Percentiles rank a stretch among this genome's conserved stretches.
Evolutionary conservation across 2,797 vertebrate genomes (phyloP).

Genomic region (Podarcis lilfordi): DNA sequence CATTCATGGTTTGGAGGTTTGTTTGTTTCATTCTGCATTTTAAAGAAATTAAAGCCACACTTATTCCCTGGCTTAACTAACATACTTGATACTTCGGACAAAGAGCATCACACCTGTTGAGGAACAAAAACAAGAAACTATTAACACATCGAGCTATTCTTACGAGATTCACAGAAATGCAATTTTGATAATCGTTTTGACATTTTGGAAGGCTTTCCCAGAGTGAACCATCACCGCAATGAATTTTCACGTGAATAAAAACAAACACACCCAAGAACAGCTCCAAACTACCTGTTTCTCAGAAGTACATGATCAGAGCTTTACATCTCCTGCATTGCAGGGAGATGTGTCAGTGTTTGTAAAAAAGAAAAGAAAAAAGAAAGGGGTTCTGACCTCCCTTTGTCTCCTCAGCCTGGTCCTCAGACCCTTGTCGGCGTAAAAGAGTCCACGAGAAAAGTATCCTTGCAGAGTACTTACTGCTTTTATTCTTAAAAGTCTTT

Average conservation of each 20-base stretch:
- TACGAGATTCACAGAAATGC: conserved; percentile 39
- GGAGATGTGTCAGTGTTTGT: no score
- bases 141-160: conserved; percentile 36
- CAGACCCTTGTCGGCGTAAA: no score
- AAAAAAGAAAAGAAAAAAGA: no score
- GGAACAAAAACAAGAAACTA: conserved; percentile 39
- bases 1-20: conserved; percentile 51
- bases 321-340: neutral
- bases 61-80: conserved; percentile 18
- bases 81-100: conserved; percentile 50
- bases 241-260: neutral
- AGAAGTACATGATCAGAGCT: neutral
- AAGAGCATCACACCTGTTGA: conserved; percentile 54
- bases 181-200: conserved; percentile 46
- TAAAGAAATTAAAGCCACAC: conserved; percentile 64
- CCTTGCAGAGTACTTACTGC: no score
- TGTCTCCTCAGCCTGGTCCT: no score
- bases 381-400: no score
- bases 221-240: neutral
- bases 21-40: conserved; percentile 58
- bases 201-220: conserved; percentile 52
- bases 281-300: neutral
- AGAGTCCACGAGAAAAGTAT: no score
- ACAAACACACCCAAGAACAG: conserved; percentile 35
- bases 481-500: no score